phyloP scores from a whole-genome alignment of 1,140 invertebrate genomes.

The Ceratoteleas bidentatus region DNA sequence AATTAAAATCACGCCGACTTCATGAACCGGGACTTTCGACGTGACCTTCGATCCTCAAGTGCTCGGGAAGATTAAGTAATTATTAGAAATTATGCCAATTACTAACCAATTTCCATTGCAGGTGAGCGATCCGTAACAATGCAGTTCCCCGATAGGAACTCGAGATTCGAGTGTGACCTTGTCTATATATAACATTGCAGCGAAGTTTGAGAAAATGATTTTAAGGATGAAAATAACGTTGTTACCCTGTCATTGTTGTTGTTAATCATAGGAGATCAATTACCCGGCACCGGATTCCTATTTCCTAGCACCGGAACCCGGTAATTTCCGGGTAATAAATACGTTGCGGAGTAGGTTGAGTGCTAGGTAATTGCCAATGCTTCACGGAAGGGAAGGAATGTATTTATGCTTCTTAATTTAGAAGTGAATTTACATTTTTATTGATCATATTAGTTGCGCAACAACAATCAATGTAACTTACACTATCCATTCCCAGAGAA shows the following conservation, averaged over 20 bases:
- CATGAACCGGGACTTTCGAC: no score
- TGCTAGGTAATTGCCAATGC: slow-evolving; percentile 48
- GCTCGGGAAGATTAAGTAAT: no score
- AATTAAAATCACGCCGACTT: no score
- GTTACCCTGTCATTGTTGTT: slow-evolving; percentile 40
- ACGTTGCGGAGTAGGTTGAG: slow-evolving; percentile 33
- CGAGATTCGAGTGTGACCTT: no score
- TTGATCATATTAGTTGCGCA: neutral
- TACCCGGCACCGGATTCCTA: slow-evolving; percentile 57
- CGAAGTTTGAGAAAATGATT: slow-evolving; percentile 3
- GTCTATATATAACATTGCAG: no score
- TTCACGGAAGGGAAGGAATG: slow-evolving; percentile 26
- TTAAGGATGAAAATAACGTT: slow-evolving; percentile 12
- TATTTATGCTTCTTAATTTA: slow-evolving; percentile 34
- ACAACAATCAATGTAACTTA: no score
- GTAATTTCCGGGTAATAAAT: slow-evolving; percentile 66
- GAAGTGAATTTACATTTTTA: slow-evolving; percentile 9
- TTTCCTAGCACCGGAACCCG: slow-evolving; percentile 59
- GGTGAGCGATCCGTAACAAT: no score
- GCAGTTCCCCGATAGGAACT: no score
- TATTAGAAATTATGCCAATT: no score
- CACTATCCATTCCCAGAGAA: neutral
- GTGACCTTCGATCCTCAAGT: no score
- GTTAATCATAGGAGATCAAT: slow-evolving; percentile 60
- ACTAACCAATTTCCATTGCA: no score